Conservation (phyloP, 2,113 vertebrate genomes). For the Drymodes brunneopygia region DNA sequence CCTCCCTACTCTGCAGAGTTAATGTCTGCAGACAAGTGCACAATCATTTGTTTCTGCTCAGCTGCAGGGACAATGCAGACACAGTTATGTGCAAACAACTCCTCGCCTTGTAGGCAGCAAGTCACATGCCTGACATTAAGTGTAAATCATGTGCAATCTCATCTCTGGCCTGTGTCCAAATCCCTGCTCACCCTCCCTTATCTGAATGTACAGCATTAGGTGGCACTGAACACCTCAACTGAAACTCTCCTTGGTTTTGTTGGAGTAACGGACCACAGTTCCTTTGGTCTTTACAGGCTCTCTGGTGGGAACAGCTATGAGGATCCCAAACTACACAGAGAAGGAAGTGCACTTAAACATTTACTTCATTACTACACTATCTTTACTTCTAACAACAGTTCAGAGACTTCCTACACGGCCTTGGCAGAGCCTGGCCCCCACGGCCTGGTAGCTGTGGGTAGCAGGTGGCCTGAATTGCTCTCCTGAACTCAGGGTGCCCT, state of each 20-base stretch:
- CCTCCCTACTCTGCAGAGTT: background rate
- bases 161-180: background rate
- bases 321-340: background rate
- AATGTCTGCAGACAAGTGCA: background rate
- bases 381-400: background rate
- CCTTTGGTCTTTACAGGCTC: background rate
- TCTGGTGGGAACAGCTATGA: background rate
- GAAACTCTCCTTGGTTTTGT: background rate
- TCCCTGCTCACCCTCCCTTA: background rate
- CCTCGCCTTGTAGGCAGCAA: background rate
- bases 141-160: conserved; percentile 18
- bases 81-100: conserved; percentile 30
- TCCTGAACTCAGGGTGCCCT: background rate
- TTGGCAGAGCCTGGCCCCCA: background rate
- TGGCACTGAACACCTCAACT: background rate
- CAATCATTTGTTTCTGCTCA: background rate
- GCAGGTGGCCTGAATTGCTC: background rate
- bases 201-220: background rate
- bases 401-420: background rate
- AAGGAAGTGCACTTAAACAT: background rate
- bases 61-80: conserved; percentile 16
- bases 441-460: background rate
- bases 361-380: background rate
- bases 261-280: background rate
- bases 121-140: conserved; percentile 1